Conservation (phyloP, 2,888 invertebrate genomes). For the Erpobdella octoculata region DNA sequence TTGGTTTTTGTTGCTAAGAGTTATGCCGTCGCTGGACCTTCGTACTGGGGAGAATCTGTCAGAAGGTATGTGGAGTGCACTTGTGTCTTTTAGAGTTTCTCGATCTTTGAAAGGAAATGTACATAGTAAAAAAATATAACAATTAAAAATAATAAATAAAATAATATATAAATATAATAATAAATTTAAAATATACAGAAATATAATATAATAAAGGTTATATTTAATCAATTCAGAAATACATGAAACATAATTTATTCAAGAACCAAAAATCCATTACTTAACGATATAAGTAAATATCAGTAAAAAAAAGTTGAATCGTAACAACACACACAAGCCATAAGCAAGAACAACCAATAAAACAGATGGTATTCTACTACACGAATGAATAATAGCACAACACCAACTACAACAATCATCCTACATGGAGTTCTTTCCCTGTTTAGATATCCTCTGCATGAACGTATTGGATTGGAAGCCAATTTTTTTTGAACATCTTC, state of each 20-base stretch:
- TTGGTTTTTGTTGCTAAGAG: conserved; percentile 44
- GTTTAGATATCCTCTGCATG: conserved; percentile 13
- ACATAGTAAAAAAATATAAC: too few species aligned
- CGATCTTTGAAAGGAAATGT: conserved; percentile 17
- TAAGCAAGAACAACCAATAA: background rate
- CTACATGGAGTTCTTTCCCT: conserved; percentile 28
- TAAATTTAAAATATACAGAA: too few species aligned
- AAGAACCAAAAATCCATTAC: too few species aligned
- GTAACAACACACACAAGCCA: background rate
- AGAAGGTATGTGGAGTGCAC: conserved; percentile 54
- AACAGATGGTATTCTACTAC: background rate
- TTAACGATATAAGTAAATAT: too few species aligned
- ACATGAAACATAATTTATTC: too few species aligned
- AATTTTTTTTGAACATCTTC: conserved; percentile 56
- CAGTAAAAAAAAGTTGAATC: background rate
- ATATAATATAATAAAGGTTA: too few species aligned
- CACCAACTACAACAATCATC: background rate
- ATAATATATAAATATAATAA: too few species aligned
- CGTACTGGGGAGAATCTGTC: conserved; percentile 84
- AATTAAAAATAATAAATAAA: too few species aligned
- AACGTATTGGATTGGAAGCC: conserved; percentile 48
- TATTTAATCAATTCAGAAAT: too few species aligned
- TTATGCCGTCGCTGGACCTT: conserved; percentile 72
- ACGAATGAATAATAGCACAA: too few species aligned
- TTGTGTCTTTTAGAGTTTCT: conserved; percentile 14